Base-by-base conservation (phyloP, 2,797 vertebrate species). In the Streptopelia turtur region DNA sequence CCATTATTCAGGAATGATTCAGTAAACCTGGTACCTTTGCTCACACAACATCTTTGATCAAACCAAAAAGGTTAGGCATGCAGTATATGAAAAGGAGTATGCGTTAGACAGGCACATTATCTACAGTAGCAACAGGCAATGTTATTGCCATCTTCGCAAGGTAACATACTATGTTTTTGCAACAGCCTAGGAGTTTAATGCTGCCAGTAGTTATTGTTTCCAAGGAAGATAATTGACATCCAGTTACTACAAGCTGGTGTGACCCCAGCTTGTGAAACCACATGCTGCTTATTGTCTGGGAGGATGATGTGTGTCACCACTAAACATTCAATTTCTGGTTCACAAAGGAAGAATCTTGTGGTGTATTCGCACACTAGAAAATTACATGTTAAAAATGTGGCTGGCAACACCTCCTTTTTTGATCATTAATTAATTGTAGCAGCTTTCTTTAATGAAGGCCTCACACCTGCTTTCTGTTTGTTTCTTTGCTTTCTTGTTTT, bases 151-250 rank as follows among this genome's bases (percentile, higher is more conserved):
- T 87, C 55, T 78, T 83, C 83, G 72, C 72, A 57, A 90, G 43
- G 49, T 81, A 81, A 22, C 24, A 11, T 43, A 41, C 72, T 37
- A 13, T 9, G 20, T 24, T 74, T 41, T 77, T 39, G 83, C 53
- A 83, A 82, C 68, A 79, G 37, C 25, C 31, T 83, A 15, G 18
- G 33, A 76, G 28, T 82, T 91, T 71, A 87, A 33, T 71, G 59
- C 31, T 71, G 85, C 52, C 39, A 50, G 66, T 23, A 87, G 39
- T 45, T 41, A 85, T 81, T 94, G 68, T 93, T 95, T 90, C 66
- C 87, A 82, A 92, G 91, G 61, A 31, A 94, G 92, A 94, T 94
- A 96, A 94, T 56, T 84, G 83, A 75, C 68, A 82, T 76, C 63
- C 66, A n/a, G 55, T 91, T 88, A 66, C 81, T 88, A 93, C 71